A percentile compares a stretch with the other conserved stretches of the same genome.
Evolutionary conservation across 2,888 invertebrate species (phyloP).

Genomic region (Calliphora vomitoria): DNA sequence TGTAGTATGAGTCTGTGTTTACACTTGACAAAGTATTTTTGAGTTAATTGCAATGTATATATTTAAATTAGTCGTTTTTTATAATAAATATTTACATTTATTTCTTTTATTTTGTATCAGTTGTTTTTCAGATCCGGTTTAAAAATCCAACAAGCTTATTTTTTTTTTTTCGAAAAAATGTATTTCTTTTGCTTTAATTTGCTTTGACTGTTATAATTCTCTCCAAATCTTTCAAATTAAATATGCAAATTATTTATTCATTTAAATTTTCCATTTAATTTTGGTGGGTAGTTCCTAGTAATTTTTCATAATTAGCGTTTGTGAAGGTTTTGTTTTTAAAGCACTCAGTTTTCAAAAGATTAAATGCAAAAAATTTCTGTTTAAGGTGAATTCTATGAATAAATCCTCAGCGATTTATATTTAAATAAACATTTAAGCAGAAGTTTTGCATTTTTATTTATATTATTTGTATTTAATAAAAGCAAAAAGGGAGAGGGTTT

Average conservation of each 20-base stretch:
- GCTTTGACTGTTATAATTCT: conserved; percentile 14
- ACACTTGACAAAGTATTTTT: conserved; percentile 47
- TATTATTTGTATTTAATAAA: not conserved
- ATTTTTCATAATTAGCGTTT: conserved; percentile 67
- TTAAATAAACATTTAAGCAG: conserved; percentile 26
- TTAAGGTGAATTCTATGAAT: conserved; percentile 42
- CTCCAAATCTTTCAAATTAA: conserved; percentile 55
- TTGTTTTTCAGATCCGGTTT: too few relatives aligned
- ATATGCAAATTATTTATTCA: conserved; percentile 64
- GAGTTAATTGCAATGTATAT: conserved; percentile 62
- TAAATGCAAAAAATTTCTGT: conserved; percentile 43
- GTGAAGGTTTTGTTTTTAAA: conserved; percentile 29
- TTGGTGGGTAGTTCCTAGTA: not conserved
- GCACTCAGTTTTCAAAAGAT: conserved; percentile 16
- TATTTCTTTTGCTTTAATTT: conserved; percentile 46
- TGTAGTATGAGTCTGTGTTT: conserved; percentile 13
- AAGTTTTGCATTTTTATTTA: conserved; percentile 13
- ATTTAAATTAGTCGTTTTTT: conserved; percentile 63
- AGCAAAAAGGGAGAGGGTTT: not conserved
- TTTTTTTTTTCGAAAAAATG: not conserved
- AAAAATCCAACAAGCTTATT: not conserved
- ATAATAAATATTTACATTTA: conserved; percentile 37
- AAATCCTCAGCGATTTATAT: conserved; percentile 18
- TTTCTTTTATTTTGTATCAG: conserved; percentile 36
- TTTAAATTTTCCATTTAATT: not conserved